These are phyloP conservation scores for Otus scops DNA, from an alignment of 2,797 vertebrate species.

Conservation along the genomic window DNA sequence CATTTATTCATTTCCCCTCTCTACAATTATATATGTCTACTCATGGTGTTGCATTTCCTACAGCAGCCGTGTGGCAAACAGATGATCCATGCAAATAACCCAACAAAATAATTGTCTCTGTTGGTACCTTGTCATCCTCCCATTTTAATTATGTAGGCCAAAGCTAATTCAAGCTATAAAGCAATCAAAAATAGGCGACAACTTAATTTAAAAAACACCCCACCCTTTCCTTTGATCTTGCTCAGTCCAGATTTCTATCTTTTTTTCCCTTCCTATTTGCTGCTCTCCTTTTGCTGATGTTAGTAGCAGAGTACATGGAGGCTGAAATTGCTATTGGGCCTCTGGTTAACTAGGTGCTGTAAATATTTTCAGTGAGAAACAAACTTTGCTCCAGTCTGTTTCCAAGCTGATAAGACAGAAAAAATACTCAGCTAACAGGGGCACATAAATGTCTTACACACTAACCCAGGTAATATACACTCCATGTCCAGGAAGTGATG, in stretches of 20 bases:
- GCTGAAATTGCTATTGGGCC: not conserved
- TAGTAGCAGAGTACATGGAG: not conserved
- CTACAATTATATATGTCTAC: conserved; percentile 68
- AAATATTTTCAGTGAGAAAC: not conserved
- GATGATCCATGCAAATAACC: conserved; percentile 3
- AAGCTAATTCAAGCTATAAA: conserved; percentile 30
- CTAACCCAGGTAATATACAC: not conserved
- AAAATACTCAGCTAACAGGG: not conserved
- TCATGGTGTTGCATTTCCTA: conserved; percentile 59
- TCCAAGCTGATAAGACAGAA: not conserved
- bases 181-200: conserved; percentile 15
- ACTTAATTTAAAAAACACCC: not conserved
- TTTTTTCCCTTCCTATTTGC: not conserved
- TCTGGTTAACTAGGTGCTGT: not conserved
- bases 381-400: not conserved
- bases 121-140: not conserved
- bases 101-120: not conserved
- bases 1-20: conserved; percentile 75
- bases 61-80: conserved; percentile 57
- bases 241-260: not conserved
- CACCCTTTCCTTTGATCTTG: not conserved
- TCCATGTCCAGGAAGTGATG: not conserved
- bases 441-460: not conserved
- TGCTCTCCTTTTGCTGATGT: not conserved
- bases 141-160: conserved; percentile 41